Percentiles rank a stretch among this genome's conserved stretches.
phyloP scores from a whole-genome alignment of 1,140 invertebrate species.

The Neodiprion virginianus region DNA sequence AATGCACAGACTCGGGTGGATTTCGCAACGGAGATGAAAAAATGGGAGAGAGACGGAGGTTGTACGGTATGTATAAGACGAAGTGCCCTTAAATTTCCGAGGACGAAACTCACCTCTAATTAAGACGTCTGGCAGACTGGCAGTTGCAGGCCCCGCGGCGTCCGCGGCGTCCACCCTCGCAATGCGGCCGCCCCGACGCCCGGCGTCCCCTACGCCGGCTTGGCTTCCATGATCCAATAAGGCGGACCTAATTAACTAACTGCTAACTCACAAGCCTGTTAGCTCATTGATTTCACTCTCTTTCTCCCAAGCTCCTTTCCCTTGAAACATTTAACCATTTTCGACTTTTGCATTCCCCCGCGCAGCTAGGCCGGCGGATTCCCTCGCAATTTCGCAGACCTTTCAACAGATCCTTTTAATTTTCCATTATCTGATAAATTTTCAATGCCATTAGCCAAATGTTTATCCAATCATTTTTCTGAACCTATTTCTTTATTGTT shows the following conservation, averaged over 20 bases:
- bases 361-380: not conserved
- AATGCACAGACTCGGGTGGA: too few relatives aligned
- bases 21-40: too few relatives aligned
- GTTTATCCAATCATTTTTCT: too few relatives aligned
- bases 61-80: slow-evolving; percentile 25
- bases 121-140: slow-evolving; percentile 55
- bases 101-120: slow-evolving; percentile 56
- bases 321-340: not conserved
- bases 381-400: too few relatives aligned
- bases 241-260: slow-evolving; percentile 61
- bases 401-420: too few relatives aligned
- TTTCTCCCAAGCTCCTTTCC: slow-evolving; percentile 13
- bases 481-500: too few relatives aligned
- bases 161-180: slow-evolving; percentile 50
- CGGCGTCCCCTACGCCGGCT: slow-evolving; percentile 26
- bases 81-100: slow-evolving; percentile 38
- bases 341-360: not conserved
- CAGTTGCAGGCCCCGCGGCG: slow-evolving; percentile 47
- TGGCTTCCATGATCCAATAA: slow-evolving; percentile 63
- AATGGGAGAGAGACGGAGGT: not conserved
- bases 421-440: too few relatives aligned
- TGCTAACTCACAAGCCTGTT: slow-evolving; percentile 60
- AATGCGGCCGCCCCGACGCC: slow-evolving; percentile 41
- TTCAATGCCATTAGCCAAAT: too few relatives aligned
- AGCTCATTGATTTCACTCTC: slow-evolving; percentile 57